Conservation (phyloP, 2,888 invertebrate species). For the Hirtodrosophila trivittata region DNA sequence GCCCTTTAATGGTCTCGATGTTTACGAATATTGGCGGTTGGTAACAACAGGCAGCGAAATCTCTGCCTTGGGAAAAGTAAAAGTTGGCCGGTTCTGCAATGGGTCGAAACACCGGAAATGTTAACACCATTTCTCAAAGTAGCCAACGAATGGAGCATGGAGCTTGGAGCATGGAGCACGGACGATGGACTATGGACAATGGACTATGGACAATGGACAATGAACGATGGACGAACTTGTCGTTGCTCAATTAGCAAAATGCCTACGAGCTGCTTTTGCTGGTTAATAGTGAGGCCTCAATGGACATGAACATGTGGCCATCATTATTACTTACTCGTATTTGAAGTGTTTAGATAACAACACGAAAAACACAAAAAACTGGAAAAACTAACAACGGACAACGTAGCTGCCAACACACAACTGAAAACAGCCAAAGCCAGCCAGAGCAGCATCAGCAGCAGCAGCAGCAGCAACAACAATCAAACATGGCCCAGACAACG, state of each 20-base stretch:
- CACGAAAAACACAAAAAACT: slow-evolving; percentile 35
- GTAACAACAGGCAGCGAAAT: slow-evolving; percentile 23
- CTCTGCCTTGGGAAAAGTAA: slow-evolving; percentile 61
- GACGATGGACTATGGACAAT: slow-evolving; percentile 20
- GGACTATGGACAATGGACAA: slow-evolving; percentile 24
- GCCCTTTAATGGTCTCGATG: slow-evolving; percentile 56
- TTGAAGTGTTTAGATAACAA: slow-evolving; percentile 54
- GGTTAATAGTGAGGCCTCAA: slow-evolving; percentile 47
- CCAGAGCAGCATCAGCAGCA: slow-evolving; percentile 10
- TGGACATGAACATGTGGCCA: slow-evolving; percentile 55
- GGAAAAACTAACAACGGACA: slow-evolving; percentile 57
- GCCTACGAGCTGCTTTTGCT: slow-evolving; percentile 57
- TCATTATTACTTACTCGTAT: slow-evolving; percentile 60
- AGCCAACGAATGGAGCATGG: slow-evolving; percentile 34
- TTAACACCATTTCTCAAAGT: slow-evolving; percentile 72
- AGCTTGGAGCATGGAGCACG: slow-evolving; percentile 25
- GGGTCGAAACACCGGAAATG: slow-evolving; percentile 69
- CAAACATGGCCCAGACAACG: slow-evolving; percentile 26
- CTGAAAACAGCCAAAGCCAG: neutral
- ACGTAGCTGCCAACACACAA: slow-evolving; percentile 3
- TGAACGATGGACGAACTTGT: slow-evolving; percentile 57
- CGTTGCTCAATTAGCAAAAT: slow-evolving; percentile 72
- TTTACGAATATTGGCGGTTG: slow-evolving; percentile 51
- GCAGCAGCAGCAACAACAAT: slow-evolving; percentile 17
- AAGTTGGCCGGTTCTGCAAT: slow-evolving; percentile 68